Conservation (phyloP, 2,888 invertebrate genomes). For the Griposia aprilina region DNA sequence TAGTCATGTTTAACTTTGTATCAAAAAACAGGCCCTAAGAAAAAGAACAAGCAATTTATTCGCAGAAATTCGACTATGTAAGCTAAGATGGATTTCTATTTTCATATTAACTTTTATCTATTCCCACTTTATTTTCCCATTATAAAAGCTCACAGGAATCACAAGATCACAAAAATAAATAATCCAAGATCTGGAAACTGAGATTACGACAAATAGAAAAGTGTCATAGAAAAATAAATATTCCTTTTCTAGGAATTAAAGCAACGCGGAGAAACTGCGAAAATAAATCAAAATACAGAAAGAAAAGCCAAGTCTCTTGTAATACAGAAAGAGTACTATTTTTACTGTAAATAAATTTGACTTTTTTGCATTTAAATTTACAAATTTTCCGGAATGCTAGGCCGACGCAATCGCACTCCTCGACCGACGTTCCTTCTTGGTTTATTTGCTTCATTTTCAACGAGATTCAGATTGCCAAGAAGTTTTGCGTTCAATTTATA, state of each 20-base stretch:
- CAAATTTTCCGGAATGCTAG: conserved; percentile 78
- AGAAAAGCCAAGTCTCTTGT: conserved; percentile 40
- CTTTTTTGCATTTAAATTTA: conserved; percentile 76
- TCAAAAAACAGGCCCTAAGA: too few relatives aligned
- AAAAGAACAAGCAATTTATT: too few relatives aligned
- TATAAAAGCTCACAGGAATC: conserved; percentile 14
- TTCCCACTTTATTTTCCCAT: conserved; percentile 1
- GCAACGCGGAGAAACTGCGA: conserved; percentile 49
- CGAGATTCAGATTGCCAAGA: conserved; percentile 83
- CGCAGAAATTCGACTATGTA: neutral
- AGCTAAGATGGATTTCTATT: neutral
- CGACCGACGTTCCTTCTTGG: conserved; percentile 74
- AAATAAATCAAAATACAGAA: conserved; percentile 59
- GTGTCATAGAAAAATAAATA: conserved; percentile 58
- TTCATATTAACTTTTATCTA: neutral
- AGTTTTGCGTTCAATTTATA: conserved; percentile 83
- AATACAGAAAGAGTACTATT: conserved; percentile 49
- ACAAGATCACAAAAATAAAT: conserved; percentile 57
- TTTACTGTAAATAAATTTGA: conserved; percentile 71
- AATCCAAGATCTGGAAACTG: conserved; percentile 67
- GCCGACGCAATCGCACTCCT: conserved; percentile 78
- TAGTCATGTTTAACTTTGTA: too few relatives aligned
- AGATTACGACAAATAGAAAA: conserved; percentile 53
- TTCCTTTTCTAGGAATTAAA: conserved; percentile 53
- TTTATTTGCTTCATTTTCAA: conserved; percentile 85